A percentile compares a stretch with the other conserved stretches of the same genome.
phyloP scores from a whole-genome alignment of 2,888 invertebrate genomes.

The Yponomeuta sedellus region DNA sequence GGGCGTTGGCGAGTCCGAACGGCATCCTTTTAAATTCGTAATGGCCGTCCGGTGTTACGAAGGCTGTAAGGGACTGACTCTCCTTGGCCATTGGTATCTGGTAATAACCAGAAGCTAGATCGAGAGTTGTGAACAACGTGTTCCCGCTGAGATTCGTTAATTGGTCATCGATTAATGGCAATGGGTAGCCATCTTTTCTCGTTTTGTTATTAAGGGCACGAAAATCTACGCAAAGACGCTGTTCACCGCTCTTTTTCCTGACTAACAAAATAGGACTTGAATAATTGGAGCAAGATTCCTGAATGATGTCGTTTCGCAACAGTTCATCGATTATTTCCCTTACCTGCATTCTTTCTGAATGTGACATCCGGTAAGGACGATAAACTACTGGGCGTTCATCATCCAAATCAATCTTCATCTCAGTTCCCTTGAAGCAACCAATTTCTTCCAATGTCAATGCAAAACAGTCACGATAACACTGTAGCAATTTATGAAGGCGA shows the following conservation, averaged over 20 bases:
- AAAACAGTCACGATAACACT: conserved; percentile 22
- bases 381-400: conserved; percentile 26
- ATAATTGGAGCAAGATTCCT: conserved; percentile 24
- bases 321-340: conserved; percentile 24
- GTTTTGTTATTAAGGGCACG: conserved; percentile 29
- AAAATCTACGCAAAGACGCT: conserved; percentile 27
- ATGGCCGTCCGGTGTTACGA: conserved; percentile 9
- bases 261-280: conserved; percentile 27
- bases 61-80: conserved; percentile 3
- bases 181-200: conserved; percentile 15
- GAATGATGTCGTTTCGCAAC: conserved; percentile 23
- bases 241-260: conserved; percentile 25
- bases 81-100: conserved; percentile 12
- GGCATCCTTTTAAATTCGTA: conserved; percentile 24
- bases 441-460: conserved; percentile 21
- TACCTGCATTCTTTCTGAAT: conserved; percentile 23
- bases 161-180: conserved; percentile 21
- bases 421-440: conserved; percentile 19
- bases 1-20: conserved; percentile 22
- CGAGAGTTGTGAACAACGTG: conserved; percentile 5
- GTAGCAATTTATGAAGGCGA: conserved; percentile 17
- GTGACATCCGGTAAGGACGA: conserved; percentile 24
- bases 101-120: conserved; percentile 14
- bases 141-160: conserved; percentile 9
- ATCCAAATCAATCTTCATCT: conserved; percentile 23